Evolutionary conservation across 2,888 invertebrate genomes (phyloP), one percentile per base, ranked within the genome.

Genomic region (Ceramica pisi): DNA sequence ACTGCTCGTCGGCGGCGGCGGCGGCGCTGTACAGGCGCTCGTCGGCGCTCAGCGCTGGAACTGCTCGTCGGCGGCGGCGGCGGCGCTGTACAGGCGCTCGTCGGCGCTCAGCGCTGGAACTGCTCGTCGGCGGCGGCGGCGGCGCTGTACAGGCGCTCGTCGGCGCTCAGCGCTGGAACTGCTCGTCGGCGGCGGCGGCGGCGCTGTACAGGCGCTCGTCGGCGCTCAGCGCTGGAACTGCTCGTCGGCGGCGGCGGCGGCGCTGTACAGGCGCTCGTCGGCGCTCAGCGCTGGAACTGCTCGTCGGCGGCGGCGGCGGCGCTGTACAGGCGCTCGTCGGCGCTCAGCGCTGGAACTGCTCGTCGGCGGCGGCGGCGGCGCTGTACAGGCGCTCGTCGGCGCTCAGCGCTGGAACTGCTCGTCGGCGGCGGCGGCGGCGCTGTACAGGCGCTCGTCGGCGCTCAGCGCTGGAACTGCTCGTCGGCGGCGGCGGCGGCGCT

Each of bases 121-220:
- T 16, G 53, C 0, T 53, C 19, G 16, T 53, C 53, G 56, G 56
- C 50, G 51, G 61, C 67, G 12, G 86, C 85, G 69, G 87, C 89
- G 64, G 88, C 87, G 78, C 84, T 57, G 90, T 87, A 86, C 26
- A 83, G 87, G 4, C 87, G 78, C 87, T 75, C 81, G 89, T 91
- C 92, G 35, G 76, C 16, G 9, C 87, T 85, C 78, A 89, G 44
- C 76, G 6, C 63, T n/a, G 55, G 10, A 16, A 41, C 16, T 16
- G 53, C 0, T 53, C 19, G 16, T 53, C 53, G 56, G 56, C 50
- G 51, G 61, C 67, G 12, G 86, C 85, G 69, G 87, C 89, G 64
- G 88, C 87, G 78, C 84, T 57, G 90, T 87, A 86, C 26, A 83
- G 87, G 4, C 87, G 78, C 87, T 75, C 81, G 89, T 91, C 92